Evolutionary conservation across 1,140 invertebrate species (phyloP).

Genomic region (Forficula auricularia): DNA sequence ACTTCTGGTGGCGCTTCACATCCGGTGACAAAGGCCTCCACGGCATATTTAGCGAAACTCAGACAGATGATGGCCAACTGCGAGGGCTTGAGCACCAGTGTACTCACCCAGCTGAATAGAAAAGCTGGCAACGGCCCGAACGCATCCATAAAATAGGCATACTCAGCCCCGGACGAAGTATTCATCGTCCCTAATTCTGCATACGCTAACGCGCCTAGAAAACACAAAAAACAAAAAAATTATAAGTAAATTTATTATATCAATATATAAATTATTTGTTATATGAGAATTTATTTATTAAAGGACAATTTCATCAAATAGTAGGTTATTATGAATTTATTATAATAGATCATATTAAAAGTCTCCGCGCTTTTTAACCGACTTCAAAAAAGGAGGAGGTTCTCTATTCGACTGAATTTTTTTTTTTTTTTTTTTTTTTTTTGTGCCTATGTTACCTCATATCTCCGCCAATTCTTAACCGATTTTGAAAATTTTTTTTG

Average conservation of each 20-base stretch:
- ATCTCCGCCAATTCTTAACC: too few species aligned
- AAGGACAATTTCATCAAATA: too few species aligned
- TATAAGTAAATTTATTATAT: neutral
- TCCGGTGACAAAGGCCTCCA: conserved; percentile 75
- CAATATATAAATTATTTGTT: too few species aligned
- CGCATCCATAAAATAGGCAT: conserved; percentile 81
- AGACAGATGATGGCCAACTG: conserved; percentile 87
- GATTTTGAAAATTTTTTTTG: too few species aligned
- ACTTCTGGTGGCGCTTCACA: conserved; percentile 57
- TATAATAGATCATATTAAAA: too few species aligned
- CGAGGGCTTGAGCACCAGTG: conserved; percentile 77
- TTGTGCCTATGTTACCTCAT: too few species aligned
- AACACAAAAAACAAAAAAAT: conserved; percentile 13
- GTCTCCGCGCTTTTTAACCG: too few species aligned
- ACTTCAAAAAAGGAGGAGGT: too few species aligned
- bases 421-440: too few species aligned
- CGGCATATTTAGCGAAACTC: conserved; percentile 84
- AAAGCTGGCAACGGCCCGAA: conserved; percentile 78
- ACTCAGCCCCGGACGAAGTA: conserved; percentile 82
- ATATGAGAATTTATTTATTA: too few species aligned
- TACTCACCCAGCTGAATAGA: conserved; percentile 80
- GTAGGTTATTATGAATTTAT: too few species aligned
- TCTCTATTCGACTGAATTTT: too few species aligned
- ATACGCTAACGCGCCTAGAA: conserved; percentile 68
- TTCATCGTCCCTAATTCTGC: conserved; percentile 87